Percentiles rank a stretch among this genome's conserved stretches.
These are phyloP conservation scores for Rostratula benghalensis DNA, from an alignment of 2,113 vertebrate species.

Conservation along the genomic window DNA sequence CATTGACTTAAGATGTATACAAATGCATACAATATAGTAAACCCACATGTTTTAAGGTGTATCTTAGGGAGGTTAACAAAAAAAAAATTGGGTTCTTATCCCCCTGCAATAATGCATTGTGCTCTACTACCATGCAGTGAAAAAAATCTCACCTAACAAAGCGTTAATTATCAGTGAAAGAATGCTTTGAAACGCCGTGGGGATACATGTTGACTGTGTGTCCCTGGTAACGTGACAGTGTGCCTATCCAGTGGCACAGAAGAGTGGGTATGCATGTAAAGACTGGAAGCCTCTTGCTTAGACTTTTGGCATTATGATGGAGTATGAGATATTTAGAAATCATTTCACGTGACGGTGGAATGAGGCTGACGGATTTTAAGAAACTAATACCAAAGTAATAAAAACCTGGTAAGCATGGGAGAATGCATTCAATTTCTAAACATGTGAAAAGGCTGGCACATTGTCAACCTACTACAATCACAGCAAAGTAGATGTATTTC, in stretches of 20 bases:
- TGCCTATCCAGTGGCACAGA: not conserved
- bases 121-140: not conserved
- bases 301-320: not conserved
- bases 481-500: not conserved
- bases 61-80: not conserved
- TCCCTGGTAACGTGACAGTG: slow-evolving; percentile 8
- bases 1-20: not conserved
- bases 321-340: slow-evolving; percentile 11
- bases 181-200: not conserved
- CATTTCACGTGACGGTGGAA: not conserved
- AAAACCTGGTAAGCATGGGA: not conserved
- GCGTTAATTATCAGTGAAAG: not conserved
- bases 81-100: not conserved
- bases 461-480: not conserved
- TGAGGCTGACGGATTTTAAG: slow-evolving; percentile 9
- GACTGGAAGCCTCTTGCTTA: not conserved
- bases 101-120: not conserved
- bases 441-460: not conserved
- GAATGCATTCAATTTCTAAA: not conserved
- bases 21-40: not conserved
- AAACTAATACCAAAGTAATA: slow-evolving; percentile 3
- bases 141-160: not conserved
- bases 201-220: not conserved
- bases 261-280: not conserved
- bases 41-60: not conserved